Evolutionary conservation across 2,797 vertebrate genomes (phyloP), one percentile per base, ranked within the genome.

Genomic region (Crypturellus tataupa): DNA sequence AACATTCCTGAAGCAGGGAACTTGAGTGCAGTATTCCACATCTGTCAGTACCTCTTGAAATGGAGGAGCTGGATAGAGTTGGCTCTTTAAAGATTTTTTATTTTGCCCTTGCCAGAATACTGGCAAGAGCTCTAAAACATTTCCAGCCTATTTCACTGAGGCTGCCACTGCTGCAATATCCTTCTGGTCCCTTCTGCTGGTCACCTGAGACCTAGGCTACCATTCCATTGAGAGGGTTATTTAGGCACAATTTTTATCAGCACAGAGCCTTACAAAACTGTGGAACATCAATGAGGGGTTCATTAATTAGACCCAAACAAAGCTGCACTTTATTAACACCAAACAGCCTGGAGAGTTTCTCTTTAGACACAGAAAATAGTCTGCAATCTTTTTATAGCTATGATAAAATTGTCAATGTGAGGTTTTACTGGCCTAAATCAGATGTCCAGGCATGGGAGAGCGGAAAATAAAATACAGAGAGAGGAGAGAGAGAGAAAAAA

Each of bases 401-500:
- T 27, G 16, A 21, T 56, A 78, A 70, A 67, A 25, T 56, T 58
- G 85, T 83, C 44, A 55, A 4, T 31, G 2, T 63, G 24, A 85
- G 8, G 25, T 42, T 77, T 67, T 67, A 73, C 6, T 65, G 49
- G 35, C 15, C 27, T 62, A 24, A 8, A 10, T 56, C 55, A 10
- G 2, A 80, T 37, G 4, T 31, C 19, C 17, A 29, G 8, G 10
- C 5, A n/a, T 49, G 16, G 12, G 1, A 42, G 16, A n/a, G 10
- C 7, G 10, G n/a, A 31, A n/a, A 20, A 14, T n/a, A 31, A 73
- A 64, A 44, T 6, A 42, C 14, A 42, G 40, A 16, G 40, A 46
- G 3, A 47, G 7, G 7, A 24, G 62, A 56, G 73, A 51, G 37
- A 1, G 0, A 39, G 37, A 39, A 10, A 39, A 39, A 39, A 1